Evolutionary conservation across 2,797 vertebrate species (phyloP).

Genomic region (Margarornis squamiger): DNA sequence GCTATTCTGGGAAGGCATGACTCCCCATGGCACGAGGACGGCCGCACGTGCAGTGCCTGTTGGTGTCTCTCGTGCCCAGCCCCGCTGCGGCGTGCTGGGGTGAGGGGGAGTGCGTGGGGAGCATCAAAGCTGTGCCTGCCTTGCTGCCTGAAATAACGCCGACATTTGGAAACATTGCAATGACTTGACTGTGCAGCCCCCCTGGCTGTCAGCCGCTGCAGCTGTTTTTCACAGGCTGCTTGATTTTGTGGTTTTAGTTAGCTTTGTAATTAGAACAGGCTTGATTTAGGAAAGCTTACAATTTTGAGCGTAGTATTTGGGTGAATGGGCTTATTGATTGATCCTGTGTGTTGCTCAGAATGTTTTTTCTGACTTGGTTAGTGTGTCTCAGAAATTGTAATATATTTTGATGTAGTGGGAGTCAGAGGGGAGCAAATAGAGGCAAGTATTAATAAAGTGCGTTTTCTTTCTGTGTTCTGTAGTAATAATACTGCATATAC

Average conservation of each 20-base stretch:
- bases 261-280: background rate
- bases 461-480: background rate
- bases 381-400: background rate
- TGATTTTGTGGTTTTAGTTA: background rate
- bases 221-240: background rate
- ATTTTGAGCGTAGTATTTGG: background rate
- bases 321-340: slow-evolving; percentile 7
- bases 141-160: background rate
- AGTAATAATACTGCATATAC: background rate
- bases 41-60: background rate
- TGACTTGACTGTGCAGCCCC: background rate
- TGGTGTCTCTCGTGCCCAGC: background rate
- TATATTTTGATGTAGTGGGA: background rate
- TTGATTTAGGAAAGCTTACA: background rate
- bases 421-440: background rate
- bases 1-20: background rate
- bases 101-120: background rate
- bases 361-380: background rate
- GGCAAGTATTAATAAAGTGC: background rate
- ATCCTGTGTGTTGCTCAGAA: background rate
- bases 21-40: background rate
- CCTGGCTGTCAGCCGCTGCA: background rate
- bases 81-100: accelerated
- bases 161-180: accelerated
- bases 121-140: accelerated